Percentiles rank a stretch among this genome's conserved stretches.
These are phyloP conservation scores for Ectemnius lituratus DNA, from an alignment of 2,888 invertebrate genomes.

Conservation along the genomic window DNA sequence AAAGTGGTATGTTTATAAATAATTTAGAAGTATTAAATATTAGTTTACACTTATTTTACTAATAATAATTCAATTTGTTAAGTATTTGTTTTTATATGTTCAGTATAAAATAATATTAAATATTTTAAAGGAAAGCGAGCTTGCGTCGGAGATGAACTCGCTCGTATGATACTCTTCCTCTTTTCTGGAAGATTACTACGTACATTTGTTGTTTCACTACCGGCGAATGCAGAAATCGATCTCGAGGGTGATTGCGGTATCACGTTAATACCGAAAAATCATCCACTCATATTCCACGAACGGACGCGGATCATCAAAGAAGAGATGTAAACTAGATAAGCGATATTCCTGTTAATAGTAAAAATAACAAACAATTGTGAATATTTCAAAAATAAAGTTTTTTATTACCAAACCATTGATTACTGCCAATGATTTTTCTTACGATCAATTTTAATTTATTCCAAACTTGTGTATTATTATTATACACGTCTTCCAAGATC, in stretches of 20 bases:
- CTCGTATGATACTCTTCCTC: slow-evolving; percentile 84
- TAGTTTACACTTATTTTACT: neutral
- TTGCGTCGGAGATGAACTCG: slow-evolving; percentile 92
- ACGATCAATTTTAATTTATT: too few species aligned
- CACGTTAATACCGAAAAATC: slow-evolving; percentile 84
- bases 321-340: too few species aligned
- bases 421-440: too few species aligned
- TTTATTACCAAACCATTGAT: too few species aligned
- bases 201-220: slow-evolving; percentile 79
- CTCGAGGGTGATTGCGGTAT: slow-evolving; percentile 87
- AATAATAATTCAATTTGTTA: neutral
- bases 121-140: slow-evolving; percentile 85
- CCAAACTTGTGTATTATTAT: too few species aligned
- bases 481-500: too few species aligned
- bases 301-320: slow-evolving; percentile 33
- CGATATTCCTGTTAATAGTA: too few species aligned
- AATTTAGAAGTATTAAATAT: too few species aligned
- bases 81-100: too few species aligned
- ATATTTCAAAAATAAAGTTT: too few species aligned
- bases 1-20: slow-evolving; percentile 81
- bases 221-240: slow-evolving; percentile 78
- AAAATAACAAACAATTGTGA: too few species aligned
- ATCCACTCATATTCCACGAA: slow-evolving; percentile 77
- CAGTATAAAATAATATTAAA: too few species aligned
- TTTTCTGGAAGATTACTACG: slow-evolving; percentile 83